Conservation (phyloP, 2,888 invertebrate species). For the Latheticus oryzae region DNA sequence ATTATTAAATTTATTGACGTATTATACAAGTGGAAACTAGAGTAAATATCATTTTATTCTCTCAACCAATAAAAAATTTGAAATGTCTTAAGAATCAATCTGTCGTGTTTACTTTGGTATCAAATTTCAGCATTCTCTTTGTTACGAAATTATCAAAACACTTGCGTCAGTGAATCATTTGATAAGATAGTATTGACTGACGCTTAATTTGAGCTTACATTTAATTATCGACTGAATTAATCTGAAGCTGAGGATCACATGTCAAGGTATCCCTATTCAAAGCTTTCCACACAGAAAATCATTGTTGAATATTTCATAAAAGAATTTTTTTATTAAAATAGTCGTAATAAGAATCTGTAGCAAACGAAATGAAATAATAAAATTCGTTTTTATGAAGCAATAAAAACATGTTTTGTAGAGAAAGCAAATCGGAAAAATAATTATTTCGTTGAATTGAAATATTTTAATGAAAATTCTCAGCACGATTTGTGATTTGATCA, state of each 20-base stretch:
- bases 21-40: constrained; percentile 8
- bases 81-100: no score
- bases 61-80: no score
- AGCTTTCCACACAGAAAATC: no score
- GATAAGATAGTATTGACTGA: constrained; percentile 16
- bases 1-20: constrained; percentile 23
- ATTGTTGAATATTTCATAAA: no score
- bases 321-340: no score
- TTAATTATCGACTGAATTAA: constrained; percentile 15
- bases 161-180: constrained; percentile 18
- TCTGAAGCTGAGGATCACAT: no score
- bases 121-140: constrained; percentile 11
- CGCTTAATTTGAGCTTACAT: constrained; percentile 12
- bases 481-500: no score
- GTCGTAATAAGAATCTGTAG: background rate
- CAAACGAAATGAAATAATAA: constrained; percentile 7
- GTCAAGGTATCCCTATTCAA: no score
- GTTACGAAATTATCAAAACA: constrained; percentile 1
- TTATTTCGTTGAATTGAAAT: no score
- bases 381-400: constrained; percentile 1
- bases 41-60: constrained; percentile 14
- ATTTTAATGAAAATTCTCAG: no score
- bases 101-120: no score
- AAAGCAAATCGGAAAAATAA: background rate
- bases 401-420: background rate